A percentile compares a stretch with the other conserved stretches of the same genome.
Evolutionary conservation across 2,888 invertebrate species (phyloP).

Genomic region (Tyria jacobaeae): DNA sequence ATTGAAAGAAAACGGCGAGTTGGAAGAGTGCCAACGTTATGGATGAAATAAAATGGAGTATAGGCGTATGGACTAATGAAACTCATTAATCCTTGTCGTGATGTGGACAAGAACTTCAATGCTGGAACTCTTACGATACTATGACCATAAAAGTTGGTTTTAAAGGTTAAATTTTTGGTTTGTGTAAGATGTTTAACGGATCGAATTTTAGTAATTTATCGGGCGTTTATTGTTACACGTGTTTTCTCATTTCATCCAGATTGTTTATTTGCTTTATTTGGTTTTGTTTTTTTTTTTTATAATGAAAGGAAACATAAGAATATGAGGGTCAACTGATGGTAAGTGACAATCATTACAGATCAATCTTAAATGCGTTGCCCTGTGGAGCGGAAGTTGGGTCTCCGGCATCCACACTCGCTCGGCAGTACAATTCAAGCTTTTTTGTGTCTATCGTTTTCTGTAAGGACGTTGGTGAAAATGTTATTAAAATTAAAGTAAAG

Average conservation of each 20-base stretch:
- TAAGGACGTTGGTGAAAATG: too few relatives aligned
- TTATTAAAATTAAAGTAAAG: too few relatives aligned
- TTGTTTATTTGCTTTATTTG: not conserved
- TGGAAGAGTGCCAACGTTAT: constrained; percentile 60
- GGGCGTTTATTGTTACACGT: constrained; percentile 12
- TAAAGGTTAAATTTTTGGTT: constrained; percentile 6
- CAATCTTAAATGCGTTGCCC: too few relatives aligned
- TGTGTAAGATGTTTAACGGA: not conserved
- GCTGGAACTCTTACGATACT: constrained; percentile 1
- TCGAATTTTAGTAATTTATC: not conserved
- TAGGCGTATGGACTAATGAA: constrained; percentile 38
- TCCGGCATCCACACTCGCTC: too few relatives aligned
- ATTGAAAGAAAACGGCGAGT: constrained; percentile 62
- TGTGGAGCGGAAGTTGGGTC: too few relatives aligned
- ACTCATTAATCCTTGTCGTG: constrained; percentile 40
- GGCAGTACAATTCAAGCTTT: too few relatives aligned
- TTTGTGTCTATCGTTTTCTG: too few relatives aligned
- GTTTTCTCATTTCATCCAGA: constrained; percentile 9
- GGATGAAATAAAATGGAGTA: constrained; percentile 43
- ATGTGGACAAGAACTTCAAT: constrained; percentile 7
- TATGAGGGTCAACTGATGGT: too few relatives aligned
- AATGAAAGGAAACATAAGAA: too few relatives aligned
- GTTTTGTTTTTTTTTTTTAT: not conserved
- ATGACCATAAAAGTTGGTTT: not conserved
- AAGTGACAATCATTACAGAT: too few relatives aligned